Evolutionary conservation across 1,140 invertebrate species (phyloP).

Genomic region (Nylanderia fulva): DNA sequence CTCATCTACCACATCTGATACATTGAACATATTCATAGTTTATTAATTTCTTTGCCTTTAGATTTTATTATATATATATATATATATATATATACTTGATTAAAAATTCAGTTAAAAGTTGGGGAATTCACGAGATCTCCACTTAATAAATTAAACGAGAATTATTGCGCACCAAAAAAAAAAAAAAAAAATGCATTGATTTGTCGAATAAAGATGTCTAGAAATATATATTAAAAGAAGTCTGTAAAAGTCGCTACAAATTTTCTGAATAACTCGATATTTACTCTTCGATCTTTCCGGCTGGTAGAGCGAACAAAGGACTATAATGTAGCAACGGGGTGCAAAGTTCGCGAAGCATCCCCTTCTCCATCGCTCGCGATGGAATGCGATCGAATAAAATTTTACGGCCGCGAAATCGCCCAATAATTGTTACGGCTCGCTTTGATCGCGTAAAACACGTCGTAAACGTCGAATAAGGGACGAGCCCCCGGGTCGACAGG

Average conservation of each 20-base stretch:
- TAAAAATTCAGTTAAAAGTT: background rate
- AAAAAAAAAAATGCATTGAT: no score
- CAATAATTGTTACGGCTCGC: constrained; percentile 85
- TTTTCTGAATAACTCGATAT: no score
- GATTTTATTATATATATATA: no score
- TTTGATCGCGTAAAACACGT: constrained; percentile 86
- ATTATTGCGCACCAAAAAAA: no score
- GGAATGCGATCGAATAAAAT: constrained; percentile 81
- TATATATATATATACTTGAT: no score
- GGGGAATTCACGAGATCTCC: no score
- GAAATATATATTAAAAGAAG: no score
- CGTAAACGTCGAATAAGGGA: constrained; percentile 85
- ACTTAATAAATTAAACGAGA: no score
- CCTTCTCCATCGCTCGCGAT: background rate
- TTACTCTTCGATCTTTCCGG: background rate
- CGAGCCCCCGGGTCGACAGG: constrained; percentile 72
- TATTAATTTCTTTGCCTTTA: background rate
- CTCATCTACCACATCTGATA: background rate
- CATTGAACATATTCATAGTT: background rate
- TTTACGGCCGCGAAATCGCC: constrained; percentile 85
- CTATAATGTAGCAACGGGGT: background rate
- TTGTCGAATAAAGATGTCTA: no score
- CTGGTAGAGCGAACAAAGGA: background rate
- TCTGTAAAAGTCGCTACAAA: no score
- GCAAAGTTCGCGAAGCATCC: background rate